Evolutionary conservation across 2,888 invertebrate species (phyloP), one percentile per base, ranked within the genome.

Genomic region (Diplolepis rosae): DNA sequence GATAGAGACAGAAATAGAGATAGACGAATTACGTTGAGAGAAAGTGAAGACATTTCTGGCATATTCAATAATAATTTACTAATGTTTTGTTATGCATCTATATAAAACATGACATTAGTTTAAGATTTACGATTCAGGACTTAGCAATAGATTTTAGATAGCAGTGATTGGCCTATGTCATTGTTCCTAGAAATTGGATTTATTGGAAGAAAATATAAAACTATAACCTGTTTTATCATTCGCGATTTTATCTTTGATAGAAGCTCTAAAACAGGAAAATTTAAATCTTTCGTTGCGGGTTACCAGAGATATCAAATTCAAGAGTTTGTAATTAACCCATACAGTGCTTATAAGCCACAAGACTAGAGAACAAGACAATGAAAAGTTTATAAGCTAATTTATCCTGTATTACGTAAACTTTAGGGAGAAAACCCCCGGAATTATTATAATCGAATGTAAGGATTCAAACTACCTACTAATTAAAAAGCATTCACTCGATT

Each of bases 1-100:
- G 79, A 80, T 68, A 82, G 67, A 79, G 73, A 79, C 71, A 80
- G 77, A 81, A 77, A 80, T 61, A 83, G 74, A 82, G 78, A 79
- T 72, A 81, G 74, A 76, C 39, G 70, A 48, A 69, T 69, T 66
- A 48, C 69, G 30, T 69, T 70, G 52, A 70, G 56, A 74, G 35
- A 69, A 51, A 76, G 56, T 35, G 13, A 72, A 70, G 67, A 68
- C 68, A 13, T 24, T 50, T 50, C 27, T 50, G 11, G 45, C 15
- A 39, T 39, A 39, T 9, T 45, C 18, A 45, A 18, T 50, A 50
- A 24, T 11, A 24, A 18, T 24, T 22, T 50, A 50, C 22, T 24
- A 4, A 2, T 50, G 22, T 50, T 22, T 39, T 39, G 1, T 50
- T n/a, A 24, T 50, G 22, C 50, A 50, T 50, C 22, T 9, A 50